Base-by-base conservation (phyloP, 1,140 invertebrate genomes). In the Ptiloglossa arizonensis region DNA sequence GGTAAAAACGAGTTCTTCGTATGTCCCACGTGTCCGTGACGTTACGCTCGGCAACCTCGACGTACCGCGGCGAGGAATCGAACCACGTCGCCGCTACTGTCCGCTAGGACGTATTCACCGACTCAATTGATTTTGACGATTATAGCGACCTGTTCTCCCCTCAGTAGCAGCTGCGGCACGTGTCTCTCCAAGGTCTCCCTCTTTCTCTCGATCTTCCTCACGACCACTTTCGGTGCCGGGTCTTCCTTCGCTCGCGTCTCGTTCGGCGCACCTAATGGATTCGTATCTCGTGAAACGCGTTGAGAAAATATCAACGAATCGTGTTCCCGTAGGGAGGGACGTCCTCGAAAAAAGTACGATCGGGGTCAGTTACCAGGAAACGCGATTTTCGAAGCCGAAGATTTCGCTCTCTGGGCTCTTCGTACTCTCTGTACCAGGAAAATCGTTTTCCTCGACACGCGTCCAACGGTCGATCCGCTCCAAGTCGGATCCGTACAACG, bases 71-170 rank as follows among this genome's bases (percentile, higher is more conserved):
- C 35, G 41, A 29, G 35, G 13, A 13, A 4, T n/a, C n/a, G 29
- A 35, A n/a, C 64, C 48, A 48, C 67, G 22, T 24, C 60, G 60
- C 17, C 60, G 48, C 59, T 79, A 32, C 70, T 27, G 48, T 50
- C 15, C 29, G 22, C 44, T 27, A 41, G 46, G 60, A 64, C 73
- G 41, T 57, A 76, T 76, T 76, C 66, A 76, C 64, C 1, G 66
- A 29, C 17, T 76, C 73, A 85, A 85, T 85, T 81, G 73, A 92
- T 90, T 90, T 91, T 93, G 79, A 91, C 85, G 78, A 96, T 93
- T 52, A 95, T 88, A 24, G 95, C 97, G 35, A 98, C 94, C 90
- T 98, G 97, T 90, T 98, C 97, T 27, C 97, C 97, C 74, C 97
- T 94, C 59, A 98, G 91, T 87, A 98, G 90, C 79, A 98, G 82